Evolutionary conservation across 2,888 invertebrate genomes (phyloP), one percentile per base, ranked within the genome.

Genomic region (Cheilosia soror): DNA sequence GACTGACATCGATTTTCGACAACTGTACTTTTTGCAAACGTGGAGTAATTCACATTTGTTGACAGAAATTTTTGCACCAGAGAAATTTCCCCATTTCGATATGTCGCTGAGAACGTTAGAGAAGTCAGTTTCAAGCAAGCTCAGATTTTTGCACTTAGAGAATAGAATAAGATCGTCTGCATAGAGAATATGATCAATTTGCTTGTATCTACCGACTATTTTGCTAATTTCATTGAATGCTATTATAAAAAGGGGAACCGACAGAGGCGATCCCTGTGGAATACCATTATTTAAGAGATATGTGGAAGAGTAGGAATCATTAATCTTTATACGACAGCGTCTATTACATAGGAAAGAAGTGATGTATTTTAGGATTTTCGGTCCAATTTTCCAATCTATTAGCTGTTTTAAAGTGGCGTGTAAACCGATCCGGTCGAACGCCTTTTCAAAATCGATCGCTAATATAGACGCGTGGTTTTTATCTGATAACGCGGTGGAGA

Each of bases 271-370:
- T 20, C 20, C 40, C 13, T 40, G 40, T 13, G 11, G 40, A 13
- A 40, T 40, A 13, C 40, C 40, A 9, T 40, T 11, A 40, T 31
- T 15, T 42, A 69, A 31, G 25, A 42, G 40, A 31, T 58, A 42
- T 5, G 40, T 37, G 0, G 31, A 13, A 4, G 81, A 65, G 27
- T 55, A 62, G 9, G 33, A 68, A 4, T 57, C 47, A 13, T 79
- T 76, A 27, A 75, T 68, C 66, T 42, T 71, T 13, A 77, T 69
- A 9, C 66, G 63, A 15, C 71, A 75, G 73, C 66, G 44, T 4
- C 75, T 53, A 51, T 68, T 71, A 0, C 53, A 29, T 9, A 83
- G 25, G 58, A 73, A 79, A 9, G 76, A 58, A 33, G 76, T 76
- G 2, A 78, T 33, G 42, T 60, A 77, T 11, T 62, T 31, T 6